These are phyloP conservation scores for Cryptosula pallasiana DNA, from an alignment of 2,888 invertebrate species.

Conservation along the genomic window DNA sequence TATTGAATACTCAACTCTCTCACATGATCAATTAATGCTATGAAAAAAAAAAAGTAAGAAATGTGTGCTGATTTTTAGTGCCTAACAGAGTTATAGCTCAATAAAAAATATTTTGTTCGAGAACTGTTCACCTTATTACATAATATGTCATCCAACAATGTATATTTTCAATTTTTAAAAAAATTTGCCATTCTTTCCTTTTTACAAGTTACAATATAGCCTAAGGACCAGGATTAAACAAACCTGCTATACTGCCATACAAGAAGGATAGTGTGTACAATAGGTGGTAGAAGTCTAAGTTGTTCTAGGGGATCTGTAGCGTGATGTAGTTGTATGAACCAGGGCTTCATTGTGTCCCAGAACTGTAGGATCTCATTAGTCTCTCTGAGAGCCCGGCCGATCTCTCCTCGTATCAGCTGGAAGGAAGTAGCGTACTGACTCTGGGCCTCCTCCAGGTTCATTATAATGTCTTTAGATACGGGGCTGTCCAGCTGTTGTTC, in stretches of 20 bases:
- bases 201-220: no score
- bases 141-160: no score
- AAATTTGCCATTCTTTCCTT: no score
- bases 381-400: slow-evolving; percentile 46
- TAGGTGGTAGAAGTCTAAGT: slow-evolving; percentile 46
- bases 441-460: slow-evolving; percentile 49
- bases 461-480: slow-evolving; percentile 48
- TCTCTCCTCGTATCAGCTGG: slow-evolving; percentile 43
- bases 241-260: slow-evolving; percentile 42
- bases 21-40: no score
- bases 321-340: slow-evolving; percentile 43
- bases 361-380: slow-evolving; percentile 45
- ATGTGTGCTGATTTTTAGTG: no score
- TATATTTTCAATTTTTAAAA: no score
- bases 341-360: slow-evolving; percentile 43
- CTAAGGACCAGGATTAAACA: no score
- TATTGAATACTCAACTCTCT: no score
- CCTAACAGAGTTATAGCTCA: no score
- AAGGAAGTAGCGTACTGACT: slow-evolving; percentile 50
- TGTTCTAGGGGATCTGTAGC: slow-evolving; percentile 40
- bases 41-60: no score
- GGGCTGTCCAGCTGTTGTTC: slow-evolving; percentile 46
- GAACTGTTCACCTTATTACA: no score
- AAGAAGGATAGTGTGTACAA: slow-evolving; percentile 46
- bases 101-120: no score